These are phyloP conservation scores for Gambelia wislizenii DNA, from an alignment of 2,797 vertebrate genomes.

Conservation along the genomic window DNA sequence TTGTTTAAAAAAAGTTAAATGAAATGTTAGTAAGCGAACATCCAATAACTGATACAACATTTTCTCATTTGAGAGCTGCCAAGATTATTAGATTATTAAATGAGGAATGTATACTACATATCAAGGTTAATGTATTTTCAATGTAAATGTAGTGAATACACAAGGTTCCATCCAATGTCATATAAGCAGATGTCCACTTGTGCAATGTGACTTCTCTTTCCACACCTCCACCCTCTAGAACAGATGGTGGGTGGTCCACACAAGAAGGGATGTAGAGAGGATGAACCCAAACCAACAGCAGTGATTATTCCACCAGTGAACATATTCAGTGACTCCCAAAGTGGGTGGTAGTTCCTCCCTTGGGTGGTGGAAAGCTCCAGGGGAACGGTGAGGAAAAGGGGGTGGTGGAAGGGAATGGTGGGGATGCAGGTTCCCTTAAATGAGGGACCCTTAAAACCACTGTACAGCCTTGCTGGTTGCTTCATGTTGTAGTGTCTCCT, in stretches of 20 bases:
- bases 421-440: too few species aligned
- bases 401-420: too few species aligned
- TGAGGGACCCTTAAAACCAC: too few species aligned
- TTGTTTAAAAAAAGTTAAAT: background rate
- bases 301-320: background rate
- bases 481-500: too few species aligned
- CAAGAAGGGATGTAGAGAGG: background rate
- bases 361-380: too few species aligned
- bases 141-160: background rate
- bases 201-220: background rate
- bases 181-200: background rate
- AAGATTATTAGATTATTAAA: rapidly evolving
- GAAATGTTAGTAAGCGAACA: slow-evolving; percentile 26
- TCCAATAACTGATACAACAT: background rate
- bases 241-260: too few species aligned
- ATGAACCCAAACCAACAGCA: too few species aligned
- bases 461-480: too few species aligned
- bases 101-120: background rate
- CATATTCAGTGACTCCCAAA: too few species aligned
- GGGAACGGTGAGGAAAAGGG: too few species aligned
- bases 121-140: background rate
- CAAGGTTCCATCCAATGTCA: background rate
- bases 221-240: background rate
- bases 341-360: too few species aligned
- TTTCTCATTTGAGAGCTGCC: background rate